Evolutionary conservation across 2,797 vertebrate species (phyloP).

Genomic region (Pipistrellus kuhlii): DNA sequence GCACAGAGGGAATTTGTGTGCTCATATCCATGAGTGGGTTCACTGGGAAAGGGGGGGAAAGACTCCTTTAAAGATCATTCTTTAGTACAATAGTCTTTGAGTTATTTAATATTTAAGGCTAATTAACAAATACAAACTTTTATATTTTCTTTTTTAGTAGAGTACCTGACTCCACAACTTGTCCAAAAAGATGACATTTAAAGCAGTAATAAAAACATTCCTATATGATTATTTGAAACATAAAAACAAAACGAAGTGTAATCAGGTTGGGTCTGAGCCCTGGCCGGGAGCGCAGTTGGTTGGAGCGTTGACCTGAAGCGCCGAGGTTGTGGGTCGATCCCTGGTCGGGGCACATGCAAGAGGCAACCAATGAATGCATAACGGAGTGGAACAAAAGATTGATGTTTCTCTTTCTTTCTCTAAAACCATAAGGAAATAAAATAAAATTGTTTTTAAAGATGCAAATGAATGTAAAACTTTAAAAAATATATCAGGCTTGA

Average conservation of each 20-base stretch:
- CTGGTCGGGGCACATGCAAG: not conserved
- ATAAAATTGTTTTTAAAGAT: not conserved
- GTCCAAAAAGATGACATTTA: conserved; percentile 47
- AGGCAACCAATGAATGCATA: not conserved
- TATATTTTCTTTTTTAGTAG: not conserved
- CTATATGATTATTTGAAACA: conserved; percentile 32
- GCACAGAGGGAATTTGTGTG: conserved; percentile 29
- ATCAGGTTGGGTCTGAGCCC: not conserved
- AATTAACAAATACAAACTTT: conserved; percentile 29
- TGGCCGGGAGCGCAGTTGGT: not conserved
- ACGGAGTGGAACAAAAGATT: not conserved
- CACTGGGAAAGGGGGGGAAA: not conserved
- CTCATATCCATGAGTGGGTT: not conserved
- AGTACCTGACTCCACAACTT: not conserved
- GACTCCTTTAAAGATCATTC: conserved; percentile 29
- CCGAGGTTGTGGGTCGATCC: too few relatives aligned
- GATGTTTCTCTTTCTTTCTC: not conserved
- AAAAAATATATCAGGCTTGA: conserved; percentile 3
- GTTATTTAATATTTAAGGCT: not conserved
- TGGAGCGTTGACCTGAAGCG: not conserved
- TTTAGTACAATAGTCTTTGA: conserved; percentile 24
- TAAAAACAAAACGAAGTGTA: conserved; percentile 57
- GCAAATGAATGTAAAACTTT: not conserved
- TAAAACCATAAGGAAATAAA: not conserved
- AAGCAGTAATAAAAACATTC: conserved; percentile 29